Conservation (phyloP, 2,888 invertebrate species). For the Oithona nana region DNA sequence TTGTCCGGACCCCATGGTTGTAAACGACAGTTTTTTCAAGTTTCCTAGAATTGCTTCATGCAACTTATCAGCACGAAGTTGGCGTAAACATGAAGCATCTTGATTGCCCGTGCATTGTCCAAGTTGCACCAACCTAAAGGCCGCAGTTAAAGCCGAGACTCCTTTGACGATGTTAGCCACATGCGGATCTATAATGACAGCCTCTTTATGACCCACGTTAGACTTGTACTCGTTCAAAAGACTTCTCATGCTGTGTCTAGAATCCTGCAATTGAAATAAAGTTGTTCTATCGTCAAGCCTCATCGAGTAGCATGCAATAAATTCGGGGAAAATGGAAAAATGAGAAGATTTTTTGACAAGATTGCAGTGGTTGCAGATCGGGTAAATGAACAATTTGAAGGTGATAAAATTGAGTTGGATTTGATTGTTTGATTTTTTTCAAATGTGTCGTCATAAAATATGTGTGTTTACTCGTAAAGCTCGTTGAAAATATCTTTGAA, state of each 20-base stretch:
- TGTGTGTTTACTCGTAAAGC: background rate
- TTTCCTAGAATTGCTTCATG: conserved; percentile 20
- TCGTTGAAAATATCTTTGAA: background rate
- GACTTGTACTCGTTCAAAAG: background rate
- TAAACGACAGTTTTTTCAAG: conserved; percentile 22
- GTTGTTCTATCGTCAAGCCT: background rate
- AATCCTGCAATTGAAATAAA: background rate
- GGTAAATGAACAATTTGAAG: too few species aligned
- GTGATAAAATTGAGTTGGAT: too few species aligned
- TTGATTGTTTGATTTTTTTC: too few species aligned
- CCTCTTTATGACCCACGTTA: background rate
- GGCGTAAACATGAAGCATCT: background rate
- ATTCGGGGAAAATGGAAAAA: background rate
- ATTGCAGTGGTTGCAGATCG: too few species aligned
- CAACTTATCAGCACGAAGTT: background rate
- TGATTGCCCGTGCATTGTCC: conserved; percentile 20
- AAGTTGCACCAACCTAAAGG: conserved; percentile 25
- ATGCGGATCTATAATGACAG: background rate
- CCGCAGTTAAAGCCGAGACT: conserved; percentile 27
- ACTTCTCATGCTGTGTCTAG: background rate
- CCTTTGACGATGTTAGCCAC: conserved; percentile 23
- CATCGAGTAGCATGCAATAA: background rate
- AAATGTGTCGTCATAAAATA: background rate
- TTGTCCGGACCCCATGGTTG: conserved; percentile 18
- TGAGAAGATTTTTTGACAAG: too few species aligned